Percentiles rank a stretch among this genome's conserved stretches.
phyloP scores from a whole-genome alignment of 2,888 invertebrate genomes.

The Euplexia lucipara region DNA sequence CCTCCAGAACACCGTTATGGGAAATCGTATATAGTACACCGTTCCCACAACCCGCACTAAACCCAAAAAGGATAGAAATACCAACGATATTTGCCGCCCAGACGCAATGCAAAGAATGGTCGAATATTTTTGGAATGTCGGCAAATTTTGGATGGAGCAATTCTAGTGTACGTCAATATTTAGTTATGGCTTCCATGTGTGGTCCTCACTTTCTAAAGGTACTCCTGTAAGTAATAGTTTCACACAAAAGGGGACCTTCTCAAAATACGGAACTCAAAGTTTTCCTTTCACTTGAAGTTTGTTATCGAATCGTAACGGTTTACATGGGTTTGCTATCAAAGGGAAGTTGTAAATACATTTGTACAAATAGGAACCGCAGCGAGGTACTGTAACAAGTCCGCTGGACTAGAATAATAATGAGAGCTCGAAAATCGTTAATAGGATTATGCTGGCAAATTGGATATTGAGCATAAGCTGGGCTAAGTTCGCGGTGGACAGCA shows the following conservation, averaged over 20 bases:
- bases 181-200: constrained; percentile 42
- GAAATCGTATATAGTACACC: constrained; percentile 34
- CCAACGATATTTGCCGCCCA: constrained; percentile 37
- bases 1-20: constrained; percentile 41
- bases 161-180: constrained; percentile 50
- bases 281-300: constrained; percentile 60
- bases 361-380: constrained; percentile 47
- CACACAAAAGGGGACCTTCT: constrained; percentile 47
- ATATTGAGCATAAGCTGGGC: constrained; percentile 84
- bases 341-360: constrained; percentile 53
- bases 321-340: constrained; percentile 56
- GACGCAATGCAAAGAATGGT: constrained; percentile 47
- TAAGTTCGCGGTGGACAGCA: constrained; percentile 86
- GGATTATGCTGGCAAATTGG: constrained; percentile 87
- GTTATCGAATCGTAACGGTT: constrained; percentile 58
- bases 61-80: constrained; percentile 55
- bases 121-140: constrained; percentile 56
- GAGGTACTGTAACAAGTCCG: constrained; percentile 48
- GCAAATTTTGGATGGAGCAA: constrained; percentile 40
- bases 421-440: constrained; percentile 83
- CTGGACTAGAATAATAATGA: constrained; percentile 75
- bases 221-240: constrained; percentile 39
- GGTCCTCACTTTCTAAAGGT: constrained; percentile 34
- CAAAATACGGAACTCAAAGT: constrained; percentile 50
- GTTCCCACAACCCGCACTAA: constrained; percentile 25